Base-by-base conservation (phyloP, 2,113 vertebrate genomes). In the Cervus canadensis region DNA sequence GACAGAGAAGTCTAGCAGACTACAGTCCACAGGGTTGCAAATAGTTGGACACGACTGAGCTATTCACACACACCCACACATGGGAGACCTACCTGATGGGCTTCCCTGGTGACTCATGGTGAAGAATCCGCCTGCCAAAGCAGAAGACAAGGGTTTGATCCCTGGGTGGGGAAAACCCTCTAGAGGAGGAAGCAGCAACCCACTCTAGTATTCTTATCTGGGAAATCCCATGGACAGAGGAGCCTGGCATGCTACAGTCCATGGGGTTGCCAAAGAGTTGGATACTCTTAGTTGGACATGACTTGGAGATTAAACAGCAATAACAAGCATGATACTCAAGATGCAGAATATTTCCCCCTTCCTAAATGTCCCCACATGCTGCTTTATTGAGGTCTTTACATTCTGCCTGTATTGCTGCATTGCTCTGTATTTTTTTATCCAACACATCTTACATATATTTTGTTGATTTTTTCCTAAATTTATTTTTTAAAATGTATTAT, bases 1-100 rank as follows among this genome's bases (percentile, higher is more conserved):
- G 4, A 71, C 64, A 36, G n/a, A 36, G 17, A 4, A 67, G 17
- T n/a, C 64, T 10, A 11, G 64, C 0, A 0, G 64, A 17, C 64
- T 36, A 36, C 1, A 71, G n/a, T 21, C 16, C n/a, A 67, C 1
- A 0, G 33, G 64, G 33, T 36, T 67, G 64, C 64, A 36, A 67
- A 67, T 2, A 67, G 64, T 10, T 67, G 64, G 64, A 36, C 33
- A 67, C 2, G 9, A 36, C 33, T 67, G 17, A 67, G 17, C 33
- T 67, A 36, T 1, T 2, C 33, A 67, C 64, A 67, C 28, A 33
- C 60, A 30, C 28, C 1, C 25, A 12, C 25, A 28, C 23, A 21
- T 3, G 0, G 3, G 64, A 67, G 17, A 36, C 64, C 64, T 36
- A 36, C 33, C 64, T 21, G 33, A 67, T 67, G 64, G 33, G 64